These are phyloP conservation scores for Eulemur macaco DNA, from an alignment of 2,113 vertebrate genomes.

Conservation along the genomic window DNA sequence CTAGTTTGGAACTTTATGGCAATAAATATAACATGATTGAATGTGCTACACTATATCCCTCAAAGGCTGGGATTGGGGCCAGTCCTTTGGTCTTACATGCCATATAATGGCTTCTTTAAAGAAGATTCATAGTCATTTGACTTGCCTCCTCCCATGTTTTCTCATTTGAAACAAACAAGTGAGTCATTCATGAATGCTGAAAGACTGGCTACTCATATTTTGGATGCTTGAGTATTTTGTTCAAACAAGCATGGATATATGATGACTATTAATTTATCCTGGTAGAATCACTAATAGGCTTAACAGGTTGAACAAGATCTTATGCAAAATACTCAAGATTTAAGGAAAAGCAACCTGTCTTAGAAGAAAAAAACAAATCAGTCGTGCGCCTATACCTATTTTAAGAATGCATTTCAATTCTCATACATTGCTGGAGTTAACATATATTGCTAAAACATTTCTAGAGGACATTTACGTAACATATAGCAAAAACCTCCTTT, in stretches of 20 bases:
- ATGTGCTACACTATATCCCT: not conserved
- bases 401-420: not conserved
- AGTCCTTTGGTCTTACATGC: not conserved
- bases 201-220: conserved; percentile 58
- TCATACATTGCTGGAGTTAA: not conserved
- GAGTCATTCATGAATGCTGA: conserved; percentile 70
- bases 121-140: conserved; percentile 22
- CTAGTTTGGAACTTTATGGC: conserved; percentile 19
- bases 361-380: not conserved
- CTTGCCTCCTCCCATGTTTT: conserved; percentile 47
- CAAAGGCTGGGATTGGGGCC: not conserved
- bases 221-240: conserved; percentile 60
- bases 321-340: conserved; percentile 39
- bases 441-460: not conserved
- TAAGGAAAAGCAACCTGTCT: conserved; percentile 29
- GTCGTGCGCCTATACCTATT: not conserved
- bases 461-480: not conserved
- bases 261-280: conserved; percentile 38
- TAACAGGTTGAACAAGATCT: conserved; percentile 66
- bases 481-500: not conserved
- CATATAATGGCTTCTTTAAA: not conserved
- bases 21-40: not conserved
- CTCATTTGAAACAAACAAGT: conserved; percentile 71
- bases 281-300: conserved; percentile 38
- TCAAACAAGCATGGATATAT: conserved; percentile 69